Conservation (phyloP, 2,888 invertebrate genomes). For the Volucella bombylans region DNA sequence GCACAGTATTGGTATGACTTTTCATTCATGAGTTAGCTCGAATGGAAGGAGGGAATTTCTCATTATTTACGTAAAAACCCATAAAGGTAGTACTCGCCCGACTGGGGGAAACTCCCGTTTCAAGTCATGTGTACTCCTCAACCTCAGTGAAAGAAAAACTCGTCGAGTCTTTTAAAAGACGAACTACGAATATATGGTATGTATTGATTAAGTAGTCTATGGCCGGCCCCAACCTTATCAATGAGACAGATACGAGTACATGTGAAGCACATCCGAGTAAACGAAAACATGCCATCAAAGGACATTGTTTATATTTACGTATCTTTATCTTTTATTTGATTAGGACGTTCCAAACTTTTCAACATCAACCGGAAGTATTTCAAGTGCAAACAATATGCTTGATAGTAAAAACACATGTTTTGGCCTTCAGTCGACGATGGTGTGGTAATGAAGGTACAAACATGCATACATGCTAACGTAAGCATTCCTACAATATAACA, state of each 20-base stretch:
- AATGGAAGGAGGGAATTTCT: constrained; percentile 24
- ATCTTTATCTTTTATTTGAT: constrained; percentile 33
- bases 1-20: constrained; percentile 4
- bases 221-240: constrained; percentile 48
- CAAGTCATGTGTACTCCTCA: constrained; percentile 15
- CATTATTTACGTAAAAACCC: constrained; percentile 57
- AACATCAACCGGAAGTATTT: constrained; percentile 51
- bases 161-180: constrained; percentile 6
- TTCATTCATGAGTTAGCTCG: constrained; percentile 14
- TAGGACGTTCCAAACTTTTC: constrained; percentile 48
- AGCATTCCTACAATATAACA: too few species aligned
- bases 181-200: neutral
- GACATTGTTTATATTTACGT: too few species aligned
- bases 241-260: constrained; percentile 44
- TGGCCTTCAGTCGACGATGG: too few species aligned
- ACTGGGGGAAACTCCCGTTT: constrained; percentile 33
- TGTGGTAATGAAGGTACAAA: too few species aligned
- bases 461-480: too few species aligned
- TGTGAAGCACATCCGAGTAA: neutral
- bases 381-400: constrained; percentile 56
- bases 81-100: constrained; percentile 28
- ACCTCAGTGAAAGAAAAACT: constrained; percentile 50
- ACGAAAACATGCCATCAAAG: too few species aligned
- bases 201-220: neutral
- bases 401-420: constrained; percentile 56